Evolutionary conservation across 1,140 invertebrate genomes (phyloP).

Genomic region (Leptoteleia sp.): DNA sequence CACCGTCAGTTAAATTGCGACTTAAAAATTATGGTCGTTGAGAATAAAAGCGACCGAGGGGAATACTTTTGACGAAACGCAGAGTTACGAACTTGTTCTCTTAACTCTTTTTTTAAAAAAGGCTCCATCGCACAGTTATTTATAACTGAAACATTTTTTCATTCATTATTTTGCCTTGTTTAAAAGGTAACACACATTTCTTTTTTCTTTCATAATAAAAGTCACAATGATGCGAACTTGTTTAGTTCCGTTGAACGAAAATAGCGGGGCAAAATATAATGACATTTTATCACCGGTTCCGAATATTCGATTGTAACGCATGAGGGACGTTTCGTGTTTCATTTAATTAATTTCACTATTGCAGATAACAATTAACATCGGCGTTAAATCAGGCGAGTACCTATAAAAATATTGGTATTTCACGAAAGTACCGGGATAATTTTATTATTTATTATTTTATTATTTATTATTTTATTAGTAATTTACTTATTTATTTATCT

Average conservation of each 20-base stretch:
- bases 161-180: too few species aligned
- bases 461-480: too few species aligned
- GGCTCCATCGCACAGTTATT: too few species aligned
- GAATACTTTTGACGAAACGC: slow-evolving; percentile 15
- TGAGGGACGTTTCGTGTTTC: slow-evolving; percentile 7
- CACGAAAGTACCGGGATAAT: too few species aligned
- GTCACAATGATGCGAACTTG: too few species aligned
- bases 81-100: slow-evolving; percentile 1
- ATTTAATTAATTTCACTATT: slow-evolving; percentile 44
- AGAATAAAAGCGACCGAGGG: slow-evolving; percentile 1
- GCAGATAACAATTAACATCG: slow-evolving; percentile 34
- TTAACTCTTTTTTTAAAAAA: neutral
- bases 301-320: slow-evolving; percentile 13
- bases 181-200: too few species aligned
- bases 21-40: slow-evolving; percentile 17
- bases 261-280: slow-evolving; percentile 26
- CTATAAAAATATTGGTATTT: too few species aligned
- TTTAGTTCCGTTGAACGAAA: neutral
- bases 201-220: too few species aligned
- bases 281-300: slow-evolving; percentile 22
- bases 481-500: too few species aligned
- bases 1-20: slow-evolving; percentile 29
- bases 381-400: slow-evolving; percentile 24
- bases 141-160: too few species aligned
- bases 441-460: too few species aligned